Evolutionary conservation across 2,888 invertebrate genomes (phyloP), one percentile per base, ranked within the genome.

Genomic region (Drosophila vallismaia): DNA sequence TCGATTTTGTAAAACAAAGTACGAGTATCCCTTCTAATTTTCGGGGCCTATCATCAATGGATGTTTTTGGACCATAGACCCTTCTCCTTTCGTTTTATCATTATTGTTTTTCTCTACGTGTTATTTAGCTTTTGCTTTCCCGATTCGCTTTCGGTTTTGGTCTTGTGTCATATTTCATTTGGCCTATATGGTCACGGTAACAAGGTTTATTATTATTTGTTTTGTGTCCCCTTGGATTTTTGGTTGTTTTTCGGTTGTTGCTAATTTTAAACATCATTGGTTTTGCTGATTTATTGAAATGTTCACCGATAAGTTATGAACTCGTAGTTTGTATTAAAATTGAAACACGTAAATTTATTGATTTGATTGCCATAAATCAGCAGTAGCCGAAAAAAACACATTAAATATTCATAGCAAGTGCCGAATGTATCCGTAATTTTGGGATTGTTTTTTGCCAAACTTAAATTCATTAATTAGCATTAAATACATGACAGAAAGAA

Each of bases 191-290:
- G 81, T 80, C 81, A 76, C 86, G 72, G 75, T 73, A 69, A 64
- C 74, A 71, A 54, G 75, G 84, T 86, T 83, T 83, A 84, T 80
- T 80, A 83, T 86, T 84, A 86, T 84, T 81, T 75, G 79, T 60
- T 75, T 74, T 58, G 72, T 33, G 49, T 44, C 51, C 55, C 38
- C 55, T 64, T 36, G 7, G 40, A 49, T 68, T 57, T 52, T 50
- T 40, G 54, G 38, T 62, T 33, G 44, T 59, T 60, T 72, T 57
- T 33, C 26, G 40, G 67, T 54, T 53, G 49, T 64, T 74, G 85
- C 84, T 84, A 84, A 84, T 84, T 84, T 84, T 85, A 84, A 77
- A 84, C 82, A 74, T 76, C 84, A 84, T 87, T 84, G 82, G 76
- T 71, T 84, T 72, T 67, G 69, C 62, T 76, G 77, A 84, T 81